Percentiles rank a stretch among this genome's conserved stretches.
These are phyloP conservation scores for Capromys pilorides DNA, from an alignment of 2,797 vertebrate genomes.

Conservation along the genomic window DNA sequence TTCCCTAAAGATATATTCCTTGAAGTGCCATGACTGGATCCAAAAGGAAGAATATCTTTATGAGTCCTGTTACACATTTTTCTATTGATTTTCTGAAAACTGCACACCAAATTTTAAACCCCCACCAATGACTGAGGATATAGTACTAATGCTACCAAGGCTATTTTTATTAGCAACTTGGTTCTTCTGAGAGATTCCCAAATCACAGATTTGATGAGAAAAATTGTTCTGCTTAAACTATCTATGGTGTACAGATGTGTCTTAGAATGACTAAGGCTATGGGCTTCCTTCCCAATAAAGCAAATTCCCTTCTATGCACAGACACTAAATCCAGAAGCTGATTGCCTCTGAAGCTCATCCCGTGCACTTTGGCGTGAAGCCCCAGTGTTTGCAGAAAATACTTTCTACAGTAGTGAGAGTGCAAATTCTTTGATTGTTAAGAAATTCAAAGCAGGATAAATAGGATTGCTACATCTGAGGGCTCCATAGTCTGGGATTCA, in stretches of 20 bases:
- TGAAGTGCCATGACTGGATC: background rate
- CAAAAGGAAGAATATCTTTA: background rate
- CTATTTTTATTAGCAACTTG: constrained; percentile 23
- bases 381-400: background rate
- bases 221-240: background rate
- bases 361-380: background rate
- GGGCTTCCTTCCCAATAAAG: background rate
- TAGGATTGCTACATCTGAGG: background rate
- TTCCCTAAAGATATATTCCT: background rate
- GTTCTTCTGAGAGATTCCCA: background rate
- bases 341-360: background rate
- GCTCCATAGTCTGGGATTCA: background rate
- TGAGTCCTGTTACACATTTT: background rate
- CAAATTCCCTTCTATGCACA: background rate
- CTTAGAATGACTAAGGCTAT: constrained; percentile 16
- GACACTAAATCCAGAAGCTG: background rate
- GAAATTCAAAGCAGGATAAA: constrained; percentile 33
- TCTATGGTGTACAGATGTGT: background rate
- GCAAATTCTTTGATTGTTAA: background rate
- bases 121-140: background rate
- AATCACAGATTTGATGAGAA: background rate
- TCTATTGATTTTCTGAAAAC: constrained; percentile 17
- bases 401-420: background rate
- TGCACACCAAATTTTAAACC: constrained; percentile 1
- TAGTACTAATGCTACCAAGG: background rate